phyloP scores from a whole-genome alignment of 2,113 vertebrate species.

The Chelonoidis abingdonii region DNA sequence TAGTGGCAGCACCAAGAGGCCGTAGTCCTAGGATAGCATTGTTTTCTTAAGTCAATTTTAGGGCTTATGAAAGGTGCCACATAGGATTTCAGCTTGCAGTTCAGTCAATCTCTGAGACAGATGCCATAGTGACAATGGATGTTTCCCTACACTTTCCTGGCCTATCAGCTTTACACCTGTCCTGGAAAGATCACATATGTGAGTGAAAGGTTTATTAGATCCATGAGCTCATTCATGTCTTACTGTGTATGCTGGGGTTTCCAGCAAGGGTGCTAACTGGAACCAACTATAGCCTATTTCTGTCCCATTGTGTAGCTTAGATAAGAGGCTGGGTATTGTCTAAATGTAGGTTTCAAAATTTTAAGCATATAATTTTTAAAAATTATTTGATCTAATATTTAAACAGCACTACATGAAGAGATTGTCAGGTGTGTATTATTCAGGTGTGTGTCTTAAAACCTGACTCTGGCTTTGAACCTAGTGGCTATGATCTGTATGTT shows the following conservation, averaged over 20 bases:
- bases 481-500: not conserved
- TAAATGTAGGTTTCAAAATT: not conserved
- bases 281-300: not conserved
- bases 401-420: not conserved
- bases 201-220: not conserved
- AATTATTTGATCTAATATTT: not conserved
- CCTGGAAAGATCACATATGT: not conserved
- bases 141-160: not conserved
- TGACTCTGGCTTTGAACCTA: accelerated
- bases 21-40: not conserved
- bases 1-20: not conserved
- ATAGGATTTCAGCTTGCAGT: too few relatives aligned
- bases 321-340: not conserved
- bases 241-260: not conserved
- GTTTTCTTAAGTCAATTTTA: not conserved
- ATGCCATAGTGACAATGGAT: not conserved
- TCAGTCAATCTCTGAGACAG: not conserved
- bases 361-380: not conserved
- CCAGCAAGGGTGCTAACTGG: not conserved
- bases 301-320: not conserved
- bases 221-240: not conserved
- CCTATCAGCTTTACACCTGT: not conserved
- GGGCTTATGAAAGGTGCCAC: not conserved
- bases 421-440: not conserved
- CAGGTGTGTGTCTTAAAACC: not conserved